A percentile compares a stretch with the other conserved stretches of the same genome.
Conservation (phyloP, 2,797 vertebrate genomes). For the Anas capensis region DNA sequence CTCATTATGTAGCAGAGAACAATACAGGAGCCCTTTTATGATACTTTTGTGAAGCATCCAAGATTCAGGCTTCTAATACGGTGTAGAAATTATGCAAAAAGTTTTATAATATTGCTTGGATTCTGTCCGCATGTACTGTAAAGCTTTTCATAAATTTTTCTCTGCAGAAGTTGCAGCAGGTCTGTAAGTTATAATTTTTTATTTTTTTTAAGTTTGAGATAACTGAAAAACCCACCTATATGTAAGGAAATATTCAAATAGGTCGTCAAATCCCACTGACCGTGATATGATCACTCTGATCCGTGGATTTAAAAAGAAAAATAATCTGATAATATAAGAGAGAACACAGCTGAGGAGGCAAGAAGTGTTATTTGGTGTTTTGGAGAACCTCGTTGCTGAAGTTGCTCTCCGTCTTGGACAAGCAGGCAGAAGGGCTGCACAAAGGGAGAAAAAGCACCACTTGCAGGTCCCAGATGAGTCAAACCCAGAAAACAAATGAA, state of each 20-base stretch:
- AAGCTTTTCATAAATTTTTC: neutral
- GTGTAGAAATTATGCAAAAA: constrained; percentile 6
- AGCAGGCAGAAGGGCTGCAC: neutral
- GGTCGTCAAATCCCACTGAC: neutral
- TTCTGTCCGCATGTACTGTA: neutral
- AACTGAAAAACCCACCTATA: neutral
- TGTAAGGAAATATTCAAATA: neutral
- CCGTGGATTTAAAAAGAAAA: neutral
- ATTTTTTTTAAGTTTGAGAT: neutral
- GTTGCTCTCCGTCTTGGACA: neutral
- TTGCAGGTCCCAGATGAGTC: neutral
- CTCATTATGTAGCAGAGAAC: constrained; percentile 38
- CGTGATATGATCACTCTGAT: neutral
- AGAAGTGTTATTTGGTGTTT: neutral
- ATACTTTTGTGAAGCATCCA: neutral
- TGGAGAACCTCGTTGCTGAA: neutral
- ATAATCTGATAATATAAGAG: neutral
- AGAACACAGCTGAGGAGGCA: neutral
- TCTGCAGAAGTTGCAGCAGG: neutral
- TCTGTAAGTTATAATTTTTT: neutral
- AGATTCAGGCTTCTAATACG: neutral
- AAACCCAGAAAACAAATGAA: neutral
- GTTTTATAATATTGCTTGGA: neutral
- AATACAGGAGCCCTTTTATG: constrained; percentile 19
- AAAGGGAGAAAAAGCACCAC: neutral